phyloP scores from a whole-genome alignment of 2,797 vertebrate species.

The Poecilia wingei region DNA sequence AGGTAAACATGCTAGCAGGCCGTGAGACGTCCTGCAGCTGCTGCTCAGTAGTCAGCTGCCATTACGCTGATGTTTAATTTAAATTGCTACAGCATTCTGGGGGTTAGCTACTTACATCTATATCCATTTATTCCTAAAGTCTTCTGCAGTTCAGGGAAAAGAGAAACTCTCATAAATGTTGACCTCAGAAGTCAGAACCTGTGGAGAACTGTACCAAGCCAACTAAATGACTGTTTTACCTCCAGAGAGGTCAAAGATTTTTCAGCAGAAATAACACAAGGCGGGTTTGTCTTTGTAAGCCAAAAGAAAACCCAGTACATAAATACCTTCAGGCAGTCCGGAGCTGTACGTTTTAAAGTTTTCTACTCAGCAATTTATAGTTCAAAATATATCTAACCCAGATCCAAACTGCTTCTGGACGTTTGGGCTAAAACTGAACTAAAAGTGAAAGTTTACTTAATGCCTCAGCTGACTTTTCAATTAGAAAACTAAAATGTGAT shows the following conservation, averaged over 20 bases:
- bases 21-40: slow-evolving; percentile 52
- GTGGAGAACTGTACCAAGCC: neutral
- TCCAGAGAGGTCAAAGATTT: neutral
- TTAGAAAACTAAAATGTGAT: neutral
- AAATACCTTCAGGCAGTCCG: no score
- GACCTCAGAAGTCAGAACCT: neutral
- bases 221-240: neutral
- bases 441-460: neutral
- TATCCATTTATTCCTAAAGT: neutral
- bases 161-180: neutral
- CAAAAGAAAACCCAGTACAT: neutral
- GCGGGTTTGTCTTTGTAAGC: neutral
- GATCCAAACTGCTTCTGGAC: neutral
- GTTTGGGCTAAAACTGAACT: neutral
- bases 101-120: neutral
- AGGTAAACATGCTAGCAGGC: slow-evolving; percentile 47
- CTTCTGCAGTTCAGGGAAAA: neutral
- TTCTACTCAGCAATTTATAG: neutral
- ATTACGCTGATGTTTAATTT: slow-evolving; percentile 11
- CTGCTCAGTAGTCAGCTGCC: slow-evolving; percentile 23
- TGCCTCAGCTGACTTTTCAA: neutral
- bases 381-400: neutral
- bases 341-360: neutral
- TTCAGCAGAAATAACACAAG: neutral
- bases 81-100: neutral